A percentile compares a stretch with the other conserved stretches of the same genome.
These are phyloP conservation scores for Aepyceros melampus DNA, from an alignment of 2,113 vertebrate genomes.

Conservation along the genomic window DNA sequence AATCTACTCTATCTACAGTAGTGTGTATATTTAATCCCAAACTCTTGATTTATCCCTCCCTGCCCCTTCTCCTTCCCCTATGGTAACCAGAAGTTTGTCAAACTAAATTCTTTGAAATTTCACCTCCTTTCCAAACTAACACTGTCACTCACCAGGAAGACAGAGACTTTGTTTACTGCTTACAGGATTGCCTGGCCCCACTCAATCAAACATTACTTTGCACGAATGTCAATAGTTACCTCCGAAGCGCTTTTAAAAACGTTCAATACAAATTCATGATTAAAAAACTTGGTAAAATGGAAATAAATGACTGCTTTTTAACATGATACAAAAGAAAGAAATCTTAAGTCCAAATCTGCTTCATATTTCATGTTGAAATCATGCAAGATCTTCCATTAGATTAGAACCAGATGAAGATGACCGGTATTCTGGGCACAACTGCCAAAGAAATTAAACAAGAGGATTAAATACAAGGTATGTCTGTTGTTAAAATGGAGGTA, in stretches of 20 bases:
- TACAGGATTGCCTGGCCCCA: not conserved
- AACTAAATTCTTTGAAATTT: not conserved
- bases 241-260: not conserved
- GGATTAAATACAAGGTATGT: slow-evolving; percentile 41
- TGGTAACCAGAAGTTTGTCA: not conserved
- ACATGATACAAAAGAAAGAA: slow-evolving; percentile 33
- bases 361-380: slow-evolving; percentile 23
- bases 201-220: not conserved
- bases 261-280: not conserved
- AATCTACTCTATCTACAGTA: not conserved
- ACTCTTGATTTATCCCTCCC: not conserved
- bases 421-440: slow-evolving; percentile 35
- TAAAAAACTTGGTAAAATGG: not conserved
- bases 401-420: slow-evolving; percentile 1
- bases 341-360: slow-evolving; percentile 28
- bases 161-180: not conserved
- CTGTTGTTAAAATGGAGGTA: not conserved
- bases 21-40: not conserved
- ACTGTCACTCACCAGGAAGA: not conserved
- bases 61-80: not conserved
- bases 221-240: not conserved
- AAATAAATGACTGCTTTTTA: slow-evolving; percentile 41
- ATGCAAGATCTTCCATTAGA: slow-evolving; percentile 20
- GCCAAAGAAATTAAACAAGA: slow-evolving; percentile 39
- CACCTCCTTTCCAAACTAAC: not conserved